Evolutionary conservation across 2,888 invertebrate genomes (phyloP), one percentile per base, ranked within the genome.

Genomic region (Mimachlamys varia): DNA sequence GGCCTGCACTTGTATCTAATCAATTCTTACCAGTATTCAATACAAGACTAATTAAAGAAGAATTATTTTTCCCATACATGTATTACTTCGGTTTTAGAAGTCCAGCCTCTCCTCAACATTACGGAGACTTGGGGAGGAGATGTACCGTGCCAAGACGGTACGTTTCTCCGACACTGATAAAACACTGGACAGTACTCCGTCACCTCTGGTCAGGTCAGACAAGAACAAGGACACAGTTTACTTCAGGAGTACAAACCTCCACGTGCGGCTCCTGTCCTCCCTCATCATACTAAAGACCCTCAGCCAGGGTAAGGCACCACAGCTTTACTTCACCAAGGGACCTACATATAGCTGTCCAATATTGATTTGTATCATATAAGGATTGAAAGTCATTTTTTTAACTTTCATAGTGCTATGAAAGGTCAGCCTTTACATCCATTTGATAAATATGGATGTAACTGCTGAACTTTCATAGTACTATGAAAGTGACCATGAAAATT

Each of bases 51-150:
- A 3, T 7, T 33, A 12, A 76, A 33, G 76, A 76, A 15, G 13
- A 13, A 76, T 76, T 13, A 33, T 27, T 88, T 22, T n/a, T 88
- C 4, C 19, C 10, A 13, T 17, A n/a, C n/a, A n/a, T n/a, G n/a
- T n/a, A n/a, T 88, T 2, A 88, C 90, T 89, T 89, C 2, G 1
- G 88, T 92, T 91, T 37, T 91, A 95, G 96, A 96, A 95, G 93
- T 93, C 95, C 4, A 95, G 94, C 88, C 92, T 96, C 76, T 94
- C 95, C 0, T 96, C 96, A 0, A 96, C 96, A 37, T 92, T 96
- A 89, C 93, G 96, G 38, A 91, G 96, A 87, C 94, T 96, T 0
- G 96, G 96, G n/a, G 96, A 96, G 91, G 96, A 96, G 90, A 92
- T 96, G 62, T 96, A 96, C 92, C 93, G 95, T 88, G 93, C 95